Conservation (phyloP, 2,888 invertebrate species). For the Autographa gamma region DNA sequence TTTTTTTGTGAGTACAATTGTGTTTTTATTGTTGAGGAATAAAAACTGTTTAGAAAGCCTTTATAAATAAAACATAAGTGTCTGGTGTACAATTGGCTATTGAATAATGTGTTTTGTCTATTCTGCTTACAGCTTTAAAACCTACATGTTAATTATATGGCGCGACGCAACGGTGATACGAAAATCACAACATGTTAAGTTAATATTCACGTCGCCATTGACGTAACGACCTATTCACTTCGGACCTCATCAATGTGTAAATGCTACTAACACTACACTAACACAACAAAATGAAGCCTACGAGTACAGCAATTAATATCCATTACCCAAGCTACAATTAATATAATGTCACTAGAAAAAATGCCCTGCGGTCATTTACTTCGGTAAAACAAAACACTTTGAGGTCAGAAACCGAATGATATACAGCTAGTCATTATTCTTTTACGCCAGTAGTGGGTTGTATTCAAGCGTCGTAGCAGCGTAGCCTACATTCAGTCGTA, state of each 20-base stretch:
- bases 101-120: too few species aligned
- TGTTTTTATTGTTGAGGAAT: too few species aligned
- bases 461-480: slow-evolving; percentile 33
- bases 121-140: too few species aligned
- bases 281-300: not conserved
- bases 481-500: slow-evolving; percentile 40
- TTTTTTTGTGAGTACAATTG: not conserved
- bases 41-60: not conserved
- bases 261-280: not conserved
- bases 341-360: slow-evolving; percentile 8
- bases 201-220: not conserved
- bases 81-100: not conserved
- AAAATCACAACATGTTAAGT: not conserved
- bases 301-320: slow-evolving; percentile 19
- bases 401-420: slow-evolving; percentile 24
- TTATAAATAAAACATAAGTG: not conserved
- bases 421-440: slow-evolving; percentile 34
- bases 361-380: not conserved
- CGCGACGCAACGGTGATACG: not conserved
- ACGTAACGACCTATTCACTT: not conserved
- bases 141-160: too few species aligned
- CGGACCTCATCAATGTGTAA: not conserved
- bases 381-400: slow-evolving; percentile 19
- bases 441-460: slow-evolving; percentile 23
- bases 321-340: slow-evolving; percentile 19